A percentile compares a stretch with the other conserved stretches of the same genome.
These are phyloP conservation scores for Sminthurides bifidus DNA, from an alignment of 1,140 invertebrate species.

Conservation along the genomic window DNA sequence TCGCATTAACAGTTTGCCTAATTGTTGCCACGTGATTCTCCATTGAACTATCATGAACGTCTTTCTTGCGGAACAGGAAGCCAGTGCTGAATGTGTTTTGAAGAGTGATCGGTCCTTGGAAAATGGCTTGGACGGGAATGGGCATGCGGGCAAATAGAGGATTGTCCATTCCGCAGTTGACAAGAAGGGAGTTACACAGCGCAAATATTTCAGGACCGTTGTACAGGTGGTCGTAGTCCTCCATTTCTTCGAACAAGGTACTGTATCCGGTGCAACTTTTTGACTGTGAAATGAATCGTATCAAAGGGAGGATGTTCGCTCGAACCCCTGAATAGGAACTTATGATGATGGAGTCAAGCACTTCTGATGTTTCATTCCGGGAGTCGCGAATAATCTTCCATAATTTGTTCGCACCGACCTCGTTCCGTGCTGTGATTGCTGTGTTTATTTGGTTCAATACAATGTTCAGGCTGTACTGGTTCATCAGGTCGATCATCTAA, in stretches of 20 bases:
- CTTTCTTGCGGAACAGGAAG: neutral
- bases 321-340: neutral
- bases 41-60: neutral
- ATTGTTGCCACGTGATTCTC: neutral
- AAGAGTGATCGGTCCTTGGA: neutral
- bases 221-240: constrained; percentile 4
- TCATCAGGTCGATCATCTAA: neutral
- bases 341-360: neutral
- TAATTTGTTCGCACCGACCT: neutral
- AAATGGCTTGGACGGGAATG: neutral
- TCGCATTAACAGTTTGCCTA: neutral
- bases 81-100: constrained; percentile 6
- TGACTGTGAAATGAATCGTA: constrained; percentile 1
- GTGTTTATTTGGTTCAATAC: neutral
- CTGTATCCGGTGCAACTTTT: neutral
- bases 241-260: constrained; percentile 1
- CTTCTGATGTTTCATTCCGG: neutral
- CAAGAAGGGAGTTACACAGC: neutral
- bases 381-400: neutral
- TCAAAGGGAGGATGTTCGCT: neutral
- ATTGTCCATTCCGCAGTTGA: neutral
- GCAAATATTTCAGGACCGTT: constrained; percentile 2
- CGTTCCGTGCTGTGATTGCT: neutral
- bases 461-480: neutral
- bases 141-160: neutral